A percentile compares a stretch with the other conserved stretches of the same genome.
Evolutionary conservation across 53 echinoderm and acorn worm genomes (phyloP).

Genomic region (Apostichopus leukothele): DNA sequence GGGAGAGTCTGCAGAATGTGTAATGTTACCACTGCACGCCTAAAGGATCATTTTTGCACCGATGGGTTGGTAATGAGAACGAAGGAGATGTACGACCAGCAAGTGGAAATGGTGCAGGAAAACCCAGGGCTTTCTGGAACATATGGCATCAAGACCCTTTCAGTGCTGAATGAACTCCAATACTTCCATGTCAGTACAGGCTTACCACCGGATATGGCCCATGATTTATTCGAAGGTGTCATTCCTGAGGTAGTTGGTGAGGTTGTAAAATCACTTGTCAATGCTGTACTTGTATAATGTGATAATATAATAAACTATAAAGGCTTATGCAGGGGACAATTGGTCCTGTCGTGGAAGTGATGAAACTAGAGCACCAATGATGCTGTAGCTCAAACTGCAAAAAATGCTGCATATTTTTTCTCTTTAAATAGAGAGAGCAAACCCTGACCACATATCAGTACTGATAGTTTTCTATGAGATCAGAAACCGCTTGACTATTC

Average conservation of each 20-base stretch:
- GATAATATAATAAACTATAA: too few relatives aligned
- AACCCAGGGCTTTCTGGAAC: slow-evolving; percentile 7
- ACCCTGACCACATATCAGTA: too few relatives aligned
- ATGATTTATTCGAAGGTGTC: slow-evolving; percentile 16
- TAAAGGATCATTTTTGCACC: slow-evolving; percentile 41
- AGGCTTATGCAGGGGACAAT: too few relatives aligned
- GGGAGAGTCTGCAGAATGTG: slow-evolving; percentile 38
- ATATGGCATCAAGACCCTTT: slow-evolving; percentile 3
- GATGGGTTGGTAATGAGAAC: slow-evolving; percentile 18
- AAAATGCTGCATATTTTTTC: too few relatives aligned
- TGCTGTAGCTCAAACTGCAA: too few relatives aligned
- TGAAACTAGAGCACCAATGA: too few relatives aligned
- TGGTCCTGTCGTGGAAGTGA: too few relatives aligned
- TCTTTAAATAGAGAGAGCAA: too few relatives aligned
- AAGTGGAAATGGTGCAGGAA: background rate
- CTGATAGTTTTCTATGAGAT: too few relatives aligned
- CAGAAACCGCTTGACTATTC: too few relatives aligned
- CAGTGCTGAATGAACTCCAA: background rate
- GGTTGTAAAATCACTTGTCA: background rate
- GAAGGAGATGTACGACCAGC: slow-evolving; percentile 9
- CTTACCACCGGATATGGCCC: slow-evolving; percentile 16
- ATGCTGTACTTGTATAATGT: too few relatives aligned
- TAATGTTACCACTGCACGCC: background rate
- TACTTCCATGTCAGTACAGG: slow-evolving; percentile 37
- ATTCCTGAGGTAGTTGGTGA: slow-evolving; percentile 16